These are phyloP conservation scores for Microtus ochrogaster DNA, from an alignment of 2,113 vertebrate species.

Conservation along the genomic window DNA sequence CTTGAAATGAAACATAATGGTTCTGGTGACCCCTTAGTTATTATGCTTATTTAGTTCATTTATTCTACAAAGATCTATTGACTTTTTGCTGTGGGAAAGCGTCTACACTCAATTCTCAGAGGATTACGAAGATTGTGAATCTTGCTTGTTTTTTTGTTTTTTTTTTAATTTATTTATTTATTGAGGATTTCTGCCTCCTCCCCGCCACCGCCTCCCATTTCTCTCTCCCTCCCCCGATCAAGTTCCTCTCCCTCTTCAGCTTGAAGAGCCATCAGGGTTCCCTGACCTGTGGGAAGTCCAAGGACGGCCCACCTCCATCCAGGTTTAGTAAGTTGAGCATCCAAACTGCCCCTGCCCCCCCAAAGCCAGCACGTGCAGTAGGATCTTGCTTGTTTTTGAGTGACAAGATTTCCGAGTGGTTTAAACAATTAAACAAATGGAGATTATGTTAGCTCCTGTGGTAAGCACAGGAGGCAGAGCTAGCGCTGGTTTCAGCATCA, in stretches of 20 bases:
- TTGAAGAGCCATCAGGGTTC: too few relatives aligned
- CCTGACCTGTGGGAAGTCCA: too few relatives aligned
- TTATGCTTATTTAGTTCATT: constrained; percentile 35
- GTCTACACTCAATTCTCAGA: constrained; percentile 16
- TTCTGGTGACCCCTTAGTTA: background rate
- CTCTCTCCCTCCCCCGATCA: too few relatives aligned
- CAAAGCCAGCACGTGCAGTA: too few relatives aligned
- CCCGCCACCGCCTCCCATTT: too few relatives aligned
- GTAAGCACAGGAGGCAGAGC: background rate
- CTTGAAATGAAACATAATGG: background rate
- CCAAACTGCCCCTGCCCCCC: too few relatives aligned
- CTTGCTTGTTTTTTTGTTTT: constrained; percentile 11
- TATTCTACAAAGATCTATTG: constrained; percentile 44
- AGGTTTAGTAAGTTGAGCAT: too few relatives aligned
- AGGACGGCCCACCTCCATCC: too few relatives aligned
- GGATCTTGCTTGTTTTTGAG: background rate
- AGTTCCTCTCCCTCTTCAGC: too few relatives aligned
- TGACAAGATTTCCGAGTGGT: constrained; percentile 12
- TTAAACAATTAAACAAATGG: constrained; percentile 17
- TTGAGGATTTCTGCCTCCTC: too few relatives aligned
- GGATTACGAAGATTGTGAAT: background rate
- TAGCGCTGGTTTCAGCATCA: background rate
- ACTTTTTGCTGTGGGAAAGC: constrained; percentile 33
- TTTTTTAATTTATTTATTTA: too few relatives aligned
- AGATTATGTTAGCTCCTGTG: background rate